Base-by-base conservation (phyloP, 2,888 invertebrate genomes). In the Helicoverpa assulta region DNA sequence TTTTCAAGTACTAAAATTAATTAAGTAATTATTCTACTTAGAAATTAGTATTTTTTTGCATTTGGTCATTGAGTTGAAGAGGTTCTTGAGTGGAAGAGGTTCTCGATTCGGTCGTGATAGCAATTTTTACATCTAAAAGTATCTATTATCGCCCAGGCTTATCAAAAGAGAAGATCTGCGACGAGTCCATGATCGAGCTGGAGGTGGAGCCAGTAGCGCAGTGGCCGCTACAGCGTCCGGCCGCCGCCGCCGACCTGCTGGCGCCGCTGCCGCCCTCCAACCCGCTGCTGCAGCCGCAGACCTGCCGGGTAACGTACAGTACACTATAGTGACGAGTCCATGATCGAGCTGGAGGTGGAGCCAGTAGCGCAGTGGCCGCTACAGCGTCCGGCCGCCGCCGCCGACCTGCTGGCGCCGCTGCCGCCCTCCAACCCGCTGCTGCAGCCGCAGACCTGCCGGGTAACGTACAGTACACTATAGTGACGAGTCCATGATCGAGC, bases 301-400 rank as follows among this genome's bases (percentile, higher is more conserved):
- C 71, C n/a, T 75, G 72, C 68, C n/a, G 76, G 74, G 77, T 81
- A 64, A 64, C 29, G 12, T 0, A 14, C 6, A 33, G 8, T 12
- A 37, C 37, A 37, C 10, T 37, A 37, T 37, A 12, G 37, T 7
- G 98, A 98, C 92, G 98, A 98, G 87, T 97, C 98, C 0, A 96
- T 97, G 16, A 98, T 99, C 77, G 99, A 99, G 89, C 91, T 99
- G 85, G 97, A 97, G 59, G 98, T 98, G 70, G 97, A 98, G 88
- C 97, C 98, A 1, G 97, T 98, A 87, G 98, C 98, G 19, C 98
- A 99, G 93, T 99, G 99, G 99, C 97, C 97, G 69, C 96, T 99
- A 75, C 97, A 97, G 81, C 96, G 98, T 54, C 96, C 96, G 65
- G 94, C 96, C 0, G 94, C 96, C 57, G 96, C 96, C 29, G 91